Base-by-base conservation (phyloP, 2,797 vertebrate species). In the Percopsis omiscomaycus region DNA sequence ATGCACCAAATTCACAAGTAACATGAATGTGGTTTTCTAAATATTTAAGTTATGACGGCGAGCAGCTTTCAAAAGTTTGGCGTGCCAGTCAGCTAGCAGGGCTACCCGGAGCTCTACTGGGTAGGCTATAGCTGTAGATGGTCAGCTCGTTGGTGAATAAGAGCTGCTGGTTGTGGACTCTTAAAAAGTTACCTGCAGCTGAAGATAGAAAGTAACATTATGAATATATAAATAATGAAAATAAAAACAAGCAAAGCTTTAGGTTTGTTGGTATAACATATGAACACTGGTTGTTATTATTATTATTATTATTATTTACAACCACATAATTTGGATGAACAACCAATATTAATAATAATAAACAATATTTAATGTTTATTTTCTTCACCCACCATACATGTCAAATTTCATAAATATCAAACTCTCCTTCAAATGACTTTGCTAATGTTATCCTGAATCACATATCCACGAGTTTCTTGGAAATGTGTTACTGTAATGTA, bases 61-160 rank as follows among this genome's bases (percentile, higher is more conserved):
- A 55, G 49, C 66, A n/a, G 66, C 68, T 72, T 56, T 11, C 11
- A 69, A 88, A 89, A 86, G 73, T 86, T 89, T 88, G 62, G 64
- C 62, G 52, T 78, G 71, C 37, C 55, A 45, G 71, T 72, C n/a
- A 72, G 72, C 69, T 75, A 42, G 37, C 37, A 42, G 37, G 4
- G 37, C 37, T 42, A 42, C 37, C 61, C 48, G 50, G 42, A 37
- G 37, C n/a, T 13, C 12, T 48, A 48, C 47, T 8, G 37, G 64
- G 61, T 47, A 58, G 65, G 22, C 66, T 28, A 62, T 10, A 48
- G n/a, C 37, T 73, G 55, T 48, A 50, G 51, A 70, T 79, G 71
- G 27, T 13, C 28, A 55, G 14, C 6, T 29, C 30, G 69, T 68
- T 59, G 48, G 58, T 49, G 47, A 22, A 30, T 55, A 59, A 71